Evolutionary conservation across 2,797 vertebrate species (phyloP).

Genomic region (Eurystomus glaucurus): DNA sequence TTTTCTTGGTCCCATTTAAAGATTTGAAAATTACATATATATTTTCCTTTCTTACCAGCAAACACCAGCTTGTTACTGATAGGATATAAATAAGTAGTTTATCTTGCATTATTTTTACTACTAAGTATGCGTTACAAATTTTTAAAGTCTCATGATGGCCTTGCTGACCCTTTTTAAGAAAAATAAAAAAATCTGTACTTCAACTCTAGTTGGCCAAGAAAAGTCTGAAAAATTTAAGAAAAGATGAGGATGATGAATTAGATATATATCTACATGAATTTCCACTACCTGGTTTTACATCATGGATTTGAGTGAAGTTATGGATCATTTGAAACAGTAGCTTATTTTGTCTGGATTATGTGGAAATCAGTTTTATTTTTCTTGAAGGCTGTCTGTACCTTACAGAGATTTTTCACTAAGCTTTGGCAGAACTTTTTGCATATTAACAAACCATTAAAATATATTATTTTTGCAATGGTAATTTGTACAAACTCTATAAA

Average conservation of each 20-base stretch:
- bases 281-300: background rate
- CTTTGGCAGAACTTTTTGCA: background rate
- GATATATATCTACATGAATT: background rate
- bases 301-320: background rate
- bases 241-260: background rate
- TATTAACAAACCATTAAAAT: background rate
- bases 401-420: background rate
- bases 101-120: background rate
- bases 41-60: background rate
- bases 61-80: background rate
- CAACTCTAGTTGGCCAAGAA: background rate
- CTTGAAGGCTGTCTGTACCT: background rate
- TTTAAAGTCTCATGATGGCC: background rate
- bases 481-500: background rate
- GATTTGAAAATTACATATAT: background rate
- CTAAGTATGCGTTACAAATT: background rate
- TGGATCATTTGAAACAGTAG: background rate
- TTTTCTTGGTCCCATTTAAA: background rate
- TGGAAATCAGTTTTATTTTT: background rate
- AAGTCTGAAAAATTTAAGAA: background rate
- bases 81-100: background rate
- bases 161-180: background rate
- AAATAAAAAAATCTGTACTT: background rate
- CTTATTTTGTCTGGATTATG: background rate
- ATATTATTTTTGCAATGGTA: background rate